A percentile compares a stretch with the other conserved stretches of the same genome.
phyloP scores from a whole-genome alignment of 2,888 invertebrate genomes.

The Scaptomyza polygonia region DNA sequence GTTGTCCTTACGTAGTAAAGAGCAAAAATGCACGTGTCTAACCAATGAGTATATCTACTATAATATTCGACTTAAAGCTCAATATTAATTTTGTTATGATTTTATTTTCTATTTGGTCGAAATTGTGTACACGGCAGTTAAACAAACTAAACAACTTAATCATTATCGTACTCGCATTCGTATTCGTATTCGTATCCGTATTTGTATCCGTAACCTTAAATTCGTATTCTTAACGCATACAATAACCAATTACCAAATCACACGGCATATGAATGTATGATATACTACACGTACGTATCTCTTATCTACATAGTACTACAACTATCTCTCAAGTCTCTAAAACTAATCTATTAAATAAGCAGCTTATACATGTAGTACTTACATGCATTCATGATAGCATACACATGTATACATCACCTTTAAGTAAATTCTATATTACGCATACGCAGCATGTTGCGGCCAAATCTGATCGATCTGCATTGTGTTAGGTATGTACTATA shows the following conservation, averaged over 20 bases:
- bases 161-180: slow-evolving; percentile 25
- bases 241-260: slow-evolving; percentile 40
- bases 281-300: slow-evolving; percentile 41
- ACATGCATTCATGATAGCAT: slow-evolving; percentile 25
- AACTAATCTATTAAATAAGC: slow-evolving; percentile 49
- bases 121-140: slow-evolving; percentile 49
- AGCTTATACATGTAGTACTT: slow-evolving; percentile 28
- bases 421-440: slow-evolving; percentile 16
- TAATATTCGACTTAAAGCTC: slow-evolving; percentile 33
- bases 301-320: slow-evolving; percentile 7
- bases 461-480: slow-evolving; percentile 21
- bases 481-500: slow-evolving; percentile 39
- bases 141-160: slow-evolving; percentile 25
- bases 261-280: slow-evolving; percentile 44
- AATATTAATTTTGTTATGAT: slow-evolving; percentile 24
- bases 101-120: slow-evolving; percentile 20
- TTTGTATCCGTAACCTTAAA: slow-evolving; percentile 6
- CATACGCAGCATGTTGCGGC: slow-evolving; percentile 44
- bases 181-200: slow-evolving; percentile 26
- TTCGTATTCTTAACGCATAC: slow-evolving; percentile 31
- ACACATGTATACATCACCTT: slow-evolving; percentile 31
- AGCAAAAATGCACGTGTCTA: slow-evolving; percentile 75
- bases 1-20: slow-evolving; percentile 43
- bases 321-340: slow-evolving; percentile 41
- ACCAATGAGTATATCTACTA: slow-evolving; percentile 47